phyloP scores from a whole-genome alignment of 2,113 vertebrate species.

The Aspidoscelis tigris region DNA sequence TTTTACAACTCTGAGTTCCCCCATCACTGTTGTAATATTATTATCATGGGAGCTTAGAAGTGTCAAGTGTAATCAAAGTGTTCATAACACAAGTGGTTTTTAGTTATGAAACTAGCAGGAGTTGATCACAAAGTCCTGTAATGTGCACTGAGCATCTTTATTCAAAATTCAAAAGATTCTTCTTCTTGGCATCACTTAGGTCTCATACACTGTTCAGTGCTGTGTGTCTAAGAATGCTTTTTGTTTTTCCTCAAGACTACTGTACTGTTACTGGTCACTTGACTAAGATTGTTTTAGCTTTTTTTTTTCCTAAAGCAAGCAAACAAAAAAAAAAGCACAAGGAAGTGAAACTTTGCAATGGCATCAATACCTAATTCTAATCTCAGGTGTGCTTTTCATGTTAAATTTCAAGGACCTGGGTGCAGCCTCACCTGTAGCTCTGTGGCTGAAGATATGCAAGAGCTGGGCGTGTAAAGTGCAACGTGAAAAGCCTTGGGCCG shows the following conservation, averaged over 20 bases:
- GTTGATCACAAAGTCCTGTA: neutral
- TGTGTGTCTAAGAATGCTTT: conserved; percentile 55
- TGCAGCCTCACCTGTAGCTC: neutral
- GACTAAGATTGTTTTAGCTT: conserved; percentile 27
- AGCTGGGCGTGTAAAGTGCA: too few species aligned
- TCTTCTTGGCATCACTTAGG: conserved; percentile 53
- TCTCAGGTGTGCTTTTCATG: neutral
- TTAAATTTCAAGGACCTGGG: neutral
- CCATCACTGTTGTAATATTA: conserved; percentile 28
- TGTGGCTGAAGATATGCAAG: neutral
- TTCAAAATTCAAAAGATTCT: conserved; percentile 55
- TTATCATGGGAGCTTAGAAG: conserved; percentile 18
- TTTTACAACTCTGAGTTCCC: conserved; percentile 54
- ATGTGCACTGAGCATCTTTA: conserved; percentile 69
- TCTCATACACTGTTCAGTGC: conserved; percentile 55
- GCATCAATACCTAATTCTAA: conserved; percentile 12
- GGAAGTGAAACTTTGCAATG: conserved; percentile 35
- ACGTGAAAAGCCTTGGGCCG: neutral
- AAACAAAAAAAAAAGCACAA: conserved; percentile 52
- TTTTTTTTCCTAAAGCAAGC: conserved; percentile 36
- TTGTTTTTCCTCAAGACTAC: conserved; percentile 53
- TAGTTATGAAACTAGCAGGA: conserved; percentile 50
- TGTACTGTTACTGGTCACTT: conserved; percentile 58
- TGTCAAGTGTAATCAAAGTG: conserved; percentile 37
- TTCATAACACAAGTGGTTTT: conserved; percentile 48